phyloP scores from a whole-genome alignment of 2,888 invertebrate species.

The Amphipoea oculea region DNA sequence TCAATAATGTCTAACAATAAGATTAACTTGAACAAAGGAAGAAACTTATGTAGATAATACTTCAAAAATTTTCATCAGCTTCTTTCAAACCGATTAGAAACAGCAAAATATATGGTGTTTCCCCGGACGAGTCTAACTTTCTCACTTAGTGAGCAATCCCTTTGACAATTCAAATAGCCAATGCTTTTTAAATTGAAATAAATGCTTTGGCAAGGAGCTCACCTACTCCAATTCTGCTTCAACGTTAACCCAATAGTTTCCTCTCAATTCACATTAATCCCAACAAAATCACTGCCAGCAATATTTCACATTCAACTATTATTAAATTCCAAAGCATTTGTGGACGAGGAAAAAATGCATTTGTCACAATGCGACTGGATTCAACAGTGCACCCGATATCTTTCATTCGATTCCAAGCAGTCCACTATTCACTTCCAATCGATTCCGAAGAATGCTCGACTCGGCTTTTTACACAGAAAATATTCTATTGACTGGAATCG shows the following conservation, averaged over 20 bases:
- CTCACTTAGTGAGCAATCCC: neutral
- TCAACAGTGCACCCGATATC: conserved; percentile 64
- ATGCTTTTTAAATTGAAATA: neutral
- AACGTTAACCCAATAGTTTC: conserved; percentile 18
- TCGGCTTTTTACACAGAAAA: conserved; percentile 62
- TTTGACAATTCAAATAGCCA: neutral
- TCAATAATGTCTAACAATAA: neutral
- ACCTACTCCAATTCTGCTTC: neutral
- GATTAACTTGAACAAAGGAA: no score
- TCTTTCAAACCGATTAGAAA: neutral
- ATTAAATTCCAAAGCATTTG: conserved; percentile 65
- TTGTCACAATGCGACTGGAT: conserved; percentile 67
- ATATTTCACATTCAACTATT: conserved; percentile 62
- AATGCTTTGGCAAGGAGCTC: conserved; percentile 11
- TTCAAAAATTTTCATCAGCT: neutral
- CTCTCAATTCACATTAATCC: conserved; percentile 35
- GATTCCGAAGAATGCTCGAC: conserved; percentile 64
- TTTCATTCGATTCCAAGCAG: conserved; percentile 69
- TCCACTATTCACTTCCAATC: conserved; percentile 63
- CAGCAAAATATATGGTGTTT: neutral
- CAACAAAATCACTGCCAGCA: conserved; percentile 46
- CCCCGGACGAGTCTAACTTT: neutral
- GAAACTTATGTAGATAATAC: neutral
- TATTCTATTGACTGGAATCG: conserved; percentile 59
- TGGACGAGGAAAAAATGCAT: conserved; percentile 65